Percentiles rank a stretch among this genome's conserved stretches.
Conservation (phyloP, 1,140 invertebrate species). For the Aradophagus sp. region DNA sequence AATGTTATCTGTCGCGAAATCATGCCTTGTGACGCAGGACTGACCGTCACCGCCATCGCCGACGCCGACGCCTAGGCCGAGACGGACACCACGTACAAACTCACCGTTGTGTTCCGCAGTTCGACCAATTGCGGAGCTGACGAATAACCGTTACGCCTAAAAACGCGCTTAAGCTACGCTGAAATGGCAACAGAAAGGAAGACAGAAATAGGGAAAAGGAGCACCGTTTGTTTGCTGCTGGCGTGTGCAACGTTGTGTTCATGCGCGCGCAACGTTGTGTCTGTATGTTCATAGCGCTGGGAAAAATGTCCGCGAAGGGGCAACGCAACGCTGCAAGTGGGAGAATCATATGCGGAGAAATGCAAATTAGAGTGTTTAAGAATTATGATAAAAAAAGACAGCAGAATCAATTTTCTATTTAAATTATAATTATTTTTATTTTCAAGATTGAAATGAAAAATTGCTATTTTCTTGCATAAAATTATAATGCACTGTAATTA, state of each 20-base stretch:
- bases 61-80: no score
- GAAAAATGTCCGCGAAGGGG: slow-evolving; percentile 29
- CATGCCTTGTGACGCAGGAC: no score
- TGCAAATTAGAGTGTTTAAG: slow-evolving; percentile 16
- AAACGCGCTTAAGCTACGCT: slow-evolving; percentile 46
- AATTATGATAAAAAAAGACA: no score
- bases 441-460: no score
- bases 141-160: slow-evolving; percentile 63
- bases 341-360: no score
- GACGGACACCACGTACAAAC: slow-evolving; percentile 58
- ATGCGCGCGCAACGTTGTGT: neutral
- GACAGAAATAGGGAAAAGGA: slow-evolving; percentile 18
- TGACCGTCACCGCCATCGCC: slow-evolving; percentile 49
- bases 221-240: neutral
- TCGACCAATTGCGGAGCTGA: slow-evolving; percentile 63
- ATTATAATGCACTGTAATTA: no score
- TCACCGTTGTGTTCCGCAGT: slow-evolving; percentile 61
- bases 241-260: neutral
- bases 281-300: slow-evolving; percentile 4
- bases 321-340: slow-evolving; percentile 12
- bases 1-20: no score
- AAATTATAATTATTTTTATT: no score
- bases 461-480: no score
- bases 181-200: slow-evolving; percentile 28
- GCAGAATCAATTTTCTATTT: no score